Evolutionary conservation across 2,797 vertebrate genomes (phyloP).

Genomic region (Ara ararauna): DNA sequence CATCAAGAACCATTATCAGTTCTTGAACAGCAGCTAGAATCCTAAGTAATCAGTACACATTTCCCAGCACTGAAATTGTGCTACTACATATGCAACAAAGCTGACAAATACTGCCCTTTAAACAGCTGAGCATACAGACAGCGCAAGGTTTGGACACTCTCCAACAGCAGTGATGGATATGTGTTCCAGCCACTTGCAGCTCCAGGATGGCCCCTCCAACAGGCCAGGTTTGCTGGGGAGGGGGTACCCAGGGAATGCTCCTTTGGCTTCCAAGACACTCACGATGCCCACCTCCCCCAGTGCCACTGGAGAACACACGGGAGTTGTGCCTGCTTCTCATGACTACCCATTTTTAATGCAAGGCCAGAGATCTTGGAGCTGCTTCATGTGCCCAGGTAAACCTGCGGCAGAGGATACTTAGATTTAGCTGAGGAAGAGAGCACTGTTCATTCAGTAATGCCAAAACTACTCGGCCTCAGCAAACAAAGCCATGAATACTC

Average conservation of each 20-base stretch:
- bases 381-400: not conserved
- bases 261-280: not conserved
- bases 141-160: no score
- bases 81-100: not conserved
- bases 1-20: not conserved
- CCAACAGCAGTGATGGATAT: rapidly evolving
- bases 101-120: not conserved
- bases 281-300: not conserved
- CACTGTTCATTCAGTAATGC: not conserved
- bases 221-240: not conserved
- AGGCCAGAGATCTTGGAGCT: not conserved
- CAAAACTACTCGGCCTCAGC: not conserved
- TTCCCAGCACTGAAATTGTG: not conserved
- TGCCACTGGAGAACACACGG: not conserved
- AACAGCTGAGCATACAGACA: not conserved
- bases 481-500: not conserved
- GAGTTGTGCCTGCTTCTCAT: not conserved
- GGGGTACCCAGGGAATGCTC: not conserved
- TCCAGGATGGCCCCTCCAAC: not conserved
- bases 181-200: not conserved
- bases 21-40: not conserved
- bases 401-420: not conserved
- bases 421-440: constrained; percentile 2
- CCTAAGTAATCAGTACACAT: rapidly evolving
- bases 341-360: not conserved